Evolutionary conservation across 2,113 vertebrate genomes (phyloP).

Genomic region (Elephantulus edwardii): DNA sequence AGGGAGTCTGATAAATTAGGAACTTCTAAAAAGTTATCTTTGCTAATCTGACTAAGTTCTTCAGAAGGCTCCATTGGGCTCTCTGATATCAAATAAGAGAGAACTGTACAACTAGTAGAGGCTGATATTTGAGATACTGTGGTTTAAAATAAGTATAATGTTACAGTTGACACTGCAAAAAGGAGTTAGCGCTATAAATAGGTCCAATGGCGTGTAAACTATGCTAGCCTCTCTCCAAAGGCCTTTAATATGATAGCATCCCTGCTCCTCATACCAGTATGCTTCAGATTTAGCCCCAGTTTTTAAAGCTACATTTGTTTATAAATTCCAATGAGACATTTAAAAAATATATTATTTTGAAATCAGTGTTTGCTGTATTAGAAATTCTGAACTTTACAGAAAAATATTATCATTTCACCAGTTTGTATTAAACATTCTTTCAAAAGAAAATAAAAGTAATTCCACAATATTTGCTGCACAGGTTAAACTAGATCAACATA

Average conservation of each 20-base stretch:
- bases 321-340: conserved; percentile 20
- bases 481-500: not conserved
- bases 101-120: conserved; percentile 85
- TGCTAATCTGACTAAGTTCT: conserved; percentile 80
- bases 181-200: conserved; percentile 94
- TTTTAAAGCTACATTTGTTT: conserved; percentile 58
- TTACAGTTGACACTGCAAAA: conserved; percentile 94
- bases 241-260: conserved; percentile 81
- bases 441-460: conserved; percentile 18
- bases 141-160: conserved; percentile 91
- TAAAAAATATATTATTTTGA: conserved; percentile 50
- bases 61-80: conserved; percentile 91
- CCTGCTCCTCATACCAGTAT: conserved; percentile 48
- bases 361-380: conserved; percentile 1
- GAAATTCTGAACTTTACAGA: conserved; percentile 4
- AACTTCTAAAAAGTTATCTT: conserved; percentile 85
- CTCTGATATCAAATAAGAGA: conserved; percentile 86
- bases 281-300: conserved; percentile 69
- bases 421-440: conserved; percentile 32
- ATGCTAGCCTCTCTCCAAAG: conserved; percentile 85
- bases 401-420: conserved; percentile 26
- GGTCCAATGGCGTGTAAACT: conserved; percentile 86
- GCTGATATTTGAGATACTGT: conserved; percentile 89
- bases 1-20: conserved; percentile 79
- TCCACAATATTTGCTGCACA: not conserved